Evolutionary conservation across 2,888 invertebrate species (phyloP).

Genomic region (Cyclophora albipunctata): DNA sequence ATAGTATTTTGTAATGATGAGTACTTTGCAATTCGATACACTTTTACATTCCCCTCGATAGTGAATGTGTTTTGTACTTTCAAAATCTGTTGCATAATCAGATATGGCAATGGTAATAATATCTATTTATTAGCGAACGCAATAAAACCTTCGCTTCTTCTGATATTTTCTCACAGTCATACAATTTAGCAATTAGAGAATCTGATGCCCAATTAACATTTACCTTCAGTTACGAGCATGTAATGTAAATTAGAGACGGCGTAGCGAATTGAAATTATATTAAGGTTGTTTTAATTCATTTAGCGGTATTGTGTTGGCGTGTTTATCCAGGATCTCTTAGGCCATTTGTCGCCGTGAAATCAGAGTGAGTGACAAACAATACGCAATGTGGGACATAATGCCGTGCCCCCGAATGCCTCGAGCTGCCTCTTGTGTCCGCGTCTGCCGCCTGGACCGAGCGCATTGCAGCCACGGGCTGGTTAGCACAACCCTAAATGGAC

Average conservation of each 20-base stretch:
- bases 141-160: conserved; percentile 4
- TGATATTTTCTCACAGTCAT: conserved; percentile 4
- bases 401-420: conserved; percentile 43
- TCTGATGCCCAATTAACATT: conserved; percentile 18
- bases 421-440: conserved; percentile 36
- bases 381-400: conserved; percentile 55
- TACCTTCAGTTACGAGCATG: conserved; percentile 16
- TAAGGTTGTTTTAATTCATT: conserved; percentile 53
- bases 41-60: conserved; percentile 47
- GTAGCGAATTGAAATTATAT: conserved; percentile 24
- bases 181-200: conserved; percentile 19
- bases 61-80: conserved; percentile 39
- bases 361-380: conserved; percentile 70
- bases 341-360: conserved; percentile 68
- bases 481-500: conserved; percentile 60
- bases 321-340: conserved; percentile 49
- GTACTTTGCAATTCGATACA: conserved; percentile 53
- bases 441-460: conserved; percentile 36
- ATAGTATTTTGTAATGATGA: conserved; percentile 29
- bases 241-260: conserved; percentile 18
- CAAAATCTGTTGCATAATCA: conserved; percentile 21
- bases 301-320: conserved; percentile 43
- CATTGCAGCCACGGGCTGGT: conserved; percentile 31
- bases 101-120: conserved; percentile 6
- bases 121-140: conserved; percentile 8